A percentile compares a stretch with the other conserved stretches of the same genome.
phyloP scores from a whole-genome alignment of 2,797 vertebrate species.

The Parotocinclus haroldoi region DNA sequence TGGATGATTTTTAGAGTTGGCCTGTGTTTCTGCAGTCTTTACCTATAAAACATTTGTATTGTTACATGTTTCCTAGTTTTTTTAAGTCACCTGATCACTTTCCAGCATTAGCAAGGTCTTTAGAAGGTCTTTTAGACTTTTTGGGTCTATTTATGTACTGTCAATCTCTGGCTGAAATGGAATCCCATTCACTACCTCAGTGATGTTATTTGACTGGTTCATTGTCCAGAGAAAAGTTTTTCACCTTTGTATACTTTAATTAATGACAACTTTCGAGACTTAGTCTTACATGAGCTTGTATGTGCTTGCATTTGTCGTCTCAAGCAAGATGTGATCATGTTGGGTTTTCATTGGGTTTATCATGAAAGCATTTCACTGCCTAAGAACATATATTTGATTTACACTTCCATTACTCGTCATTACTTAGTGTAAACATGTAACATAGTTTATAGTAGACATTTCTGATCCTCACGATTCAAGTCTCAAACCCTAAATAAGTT shows the following conservation, averaged over 20 bases:
- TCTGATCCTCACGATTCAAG: too few species aligned
- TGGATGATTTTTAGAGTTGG: slow-evolving; percentile 4
- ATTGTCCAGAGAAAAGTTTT: slow-evolving; percentile 42
- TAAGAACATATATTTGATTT: background rate
- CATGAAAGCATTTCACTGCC: background rate
- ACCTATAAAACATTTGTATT: slow-evolving; percentile 30
- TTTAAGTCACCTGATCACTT: slow-evolving; percentile 36
- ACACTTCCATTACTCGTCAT: too few species aligned
- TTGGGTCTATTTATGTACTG: slow-evolving; percentile 36
- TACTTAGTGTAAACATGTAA: too few species aligned
- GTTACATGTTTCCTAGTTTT: slow-evolving; percentile 19
- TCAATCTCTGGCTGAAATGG: slow-evolving; percentile 25
- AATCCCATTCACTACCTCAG: slow-evolving; percentile 64
- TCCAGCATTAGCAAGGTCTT: slow-evolving; percentile 28
- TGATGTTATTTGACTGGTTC: slow-evolving; percentile 44
- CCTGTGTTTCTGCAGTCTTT: slow-evolving; percentile 22
- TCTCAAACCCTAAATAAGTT: too few species aligned
- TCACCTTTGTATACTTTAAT: slow-evolving; percentile 54
- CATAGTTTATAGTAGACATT: too few species aligned
- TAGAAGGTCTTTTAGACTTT: slow-evolving; percentile 53
- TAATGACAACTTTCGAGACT: slow-evolving; percentile 26
- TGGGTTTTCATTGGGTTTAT: background rate
- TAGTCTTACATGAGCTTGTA: too few species aligned
- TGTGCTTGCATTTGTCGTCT: too few species aligned
- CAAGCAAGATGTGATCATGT: background rate